phyloP scores from a whole-genome alignment of 1,140 invertebrate genomes.

The Laodelphax striatellus region DNA sequence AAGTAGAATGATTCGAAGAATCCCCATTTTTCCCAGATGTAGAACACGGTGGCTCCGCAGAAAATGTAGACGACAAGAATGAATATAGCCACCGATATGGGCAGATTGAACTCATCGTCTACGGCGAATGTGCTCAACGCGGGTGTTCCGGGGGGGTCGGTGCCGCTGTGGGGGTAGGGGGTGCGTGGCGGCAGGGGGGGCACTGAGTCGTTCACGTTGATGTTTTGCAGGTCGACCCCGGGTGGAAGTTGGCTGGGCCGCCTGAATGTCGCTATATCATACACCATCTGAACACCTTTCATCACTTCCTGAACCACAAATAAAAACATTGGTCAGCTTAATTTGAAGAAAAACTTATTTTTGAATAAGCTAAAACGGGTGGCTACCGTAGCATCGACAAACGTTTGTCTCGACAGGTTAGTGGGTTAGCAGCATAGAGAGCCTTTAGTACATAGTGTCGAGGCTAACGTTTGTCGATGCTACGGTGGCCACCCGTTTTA shows the following conservation, averaged over 20 bases:
- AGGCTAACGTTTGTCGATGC: too few relatives aligned
- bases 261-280: constrained; percentile 59
- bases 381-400: too few relatives aligned
- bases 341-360: too few relatives aligned
- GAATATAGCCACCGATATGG: constrained; percentile 71
- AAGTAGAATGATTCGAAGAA: constrained; percentile 89
- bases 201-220: background rate
- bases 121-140: constrained; percentile 56
- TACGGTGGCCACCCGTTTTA: too few relatives aligned
- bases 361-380: too few relatives aligned
- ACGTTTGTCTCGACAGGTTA: too few relatives aligned
- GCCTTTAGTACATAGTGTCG: too few relatives aligned
- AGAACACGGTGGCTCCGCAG: constrained; percentile 66
- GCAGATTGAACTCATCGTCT: constrained; percentile 89
- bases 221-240: constrained; percentile 33
- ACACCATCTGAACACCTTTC: constrained; percentile 67
- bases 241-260: constrained; percentile 55
- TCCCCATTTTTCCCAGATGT: constrained; percentile 73
- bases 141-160: constrained; percentile 47
- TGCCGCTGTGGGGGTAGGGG: background rate
- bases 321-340: background rate
- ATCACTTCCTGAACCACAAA: constrained; percentile 52
- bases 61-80: constrained; percentile 77
- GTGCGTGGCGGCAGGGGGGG: constrained; percentile 4
- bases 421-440: too few relatives aligned